A percentile compares a stretch with the other conserved stretches of the same genome.
These are phyloP conservation scores for Petrosia ficiformis DNA, from an alignment of 37 sponge, comb jelly and placozoan species.

Conservation along the genomic window DNA sequence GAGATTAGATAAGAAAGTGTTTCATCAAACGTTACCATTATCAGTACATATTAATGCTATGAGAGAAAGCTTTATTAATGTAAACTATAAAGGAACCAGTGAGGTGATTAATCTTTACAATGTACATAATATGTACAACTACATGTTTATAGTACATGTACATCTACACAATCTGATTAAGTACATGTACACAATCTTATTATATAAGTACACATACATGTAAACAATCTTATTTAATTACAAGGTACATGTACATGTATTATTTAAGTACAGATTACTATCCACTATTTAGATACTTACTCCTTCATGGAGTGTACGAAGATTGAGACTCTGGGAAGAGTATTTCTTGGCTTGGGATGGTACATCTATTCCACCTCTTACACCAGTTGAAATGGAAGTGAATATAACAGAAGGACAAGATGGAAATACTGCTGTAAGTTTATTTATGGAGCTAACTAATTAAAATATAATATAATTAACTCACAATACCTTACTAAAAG, in stretches of 20 bases:
- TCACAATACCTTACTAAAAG: no score
- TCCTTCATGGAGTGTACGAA: conserved; percentile 65
- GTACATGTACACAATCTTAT: conserved; percentile 1
- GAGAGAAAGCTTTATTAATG: conserved; percentile 42
- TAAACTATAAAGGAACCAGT: conserved; percentile 12
- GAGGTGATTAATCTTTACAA: conserved; percentile 55
- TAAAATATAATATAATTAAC: conserved; percentile 4
- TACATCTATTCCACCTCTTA: conserved; percentile 16
- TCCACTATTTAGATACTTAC: conserved; percentile 34
- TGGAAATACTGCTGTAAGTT: conserved; percentile 2
- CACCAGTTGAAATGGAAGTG: background rate
- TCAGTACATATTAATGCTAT: conserved; percentile 71
- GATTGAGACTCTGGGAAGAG: conserved; percentile 90
- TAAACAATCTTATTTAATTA: no score
- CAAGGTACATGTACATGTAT: no score
- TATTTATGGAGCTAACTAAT: background rate
- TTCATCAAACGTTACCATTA: conserved; percentile 53
- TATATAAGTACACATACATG: no score
- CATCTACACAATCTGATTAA: background rate
- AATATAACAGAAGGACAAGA: background rate
- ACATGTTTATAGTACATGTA: no score
- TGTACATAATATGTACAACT: background rate
- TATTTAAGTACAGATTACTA: no score
- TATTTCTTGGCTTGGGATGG: conserved; percentile 88
- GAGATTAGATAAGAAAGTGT: conserved; percentile 45